Conservation (phyloP, 2,797 vertebrate genomes). For the Cetoscarus ocellatus region DNA sequence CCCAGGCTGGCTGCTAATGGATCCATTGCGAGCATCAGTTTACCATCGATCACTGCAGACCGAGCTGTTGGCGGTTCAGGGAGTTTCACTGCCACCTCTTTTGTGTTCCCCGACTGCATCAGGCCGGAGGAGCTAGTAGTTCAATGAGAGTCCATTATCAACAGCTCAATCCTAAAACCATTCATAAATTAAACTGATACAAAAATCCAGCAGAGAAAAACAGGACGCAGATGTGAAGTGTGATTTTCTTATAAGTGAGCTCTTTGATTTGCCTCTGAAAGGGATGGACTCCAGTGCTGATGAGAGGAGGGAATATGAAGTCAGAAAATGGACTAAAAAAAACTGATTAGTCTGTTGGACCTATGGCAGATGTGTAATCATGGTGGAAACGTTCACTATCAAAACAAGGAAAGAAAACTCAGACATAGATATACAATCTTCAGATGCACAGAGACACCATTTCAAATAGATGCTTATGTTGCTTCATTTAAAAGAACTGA, state of each 20-base stretch:
- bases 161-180: not conserved
- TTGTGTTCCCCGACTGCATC: not conserved
- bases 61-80: constrained; percentile 29
- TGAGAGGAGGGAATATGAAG: too few relatives aligned
- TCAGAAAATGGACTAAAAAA: too few relatives aligned
- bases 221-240: not conserved
- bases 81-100: constrained; percentile 24
- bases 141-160: constrained; percentile 26
- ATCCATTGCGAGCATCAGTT: constrained; percentile 56
- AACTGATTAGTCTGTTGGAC: too few relatives aligned
- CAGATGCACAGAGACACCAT: too few relatives aligned
- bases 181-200: constrained; percentile 10
- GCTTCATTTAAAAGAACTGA: too few relatives aligned
- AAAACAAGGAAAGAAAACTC: too few relatives aligned
- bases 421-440: too few relatives aligned
- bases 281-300: not conserved
- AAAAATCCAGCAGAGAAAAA: not conserved
- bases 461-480: too few relatives aligned
- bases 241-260: not conserved
- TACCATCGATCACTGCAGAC: constrained; percentile 59
- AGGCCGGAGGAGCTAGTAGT: constrained; percentile 6
- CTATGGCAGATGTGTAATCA: too few relatives aligned
- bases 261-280: not conserved
- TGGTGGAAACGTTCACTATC: too few relatives aligned
- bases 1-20: constrained; percentile 49